Conservation (phyloP, 2,797 vertebrate species). For the Pseudopleuronectes americanus region DNA sequence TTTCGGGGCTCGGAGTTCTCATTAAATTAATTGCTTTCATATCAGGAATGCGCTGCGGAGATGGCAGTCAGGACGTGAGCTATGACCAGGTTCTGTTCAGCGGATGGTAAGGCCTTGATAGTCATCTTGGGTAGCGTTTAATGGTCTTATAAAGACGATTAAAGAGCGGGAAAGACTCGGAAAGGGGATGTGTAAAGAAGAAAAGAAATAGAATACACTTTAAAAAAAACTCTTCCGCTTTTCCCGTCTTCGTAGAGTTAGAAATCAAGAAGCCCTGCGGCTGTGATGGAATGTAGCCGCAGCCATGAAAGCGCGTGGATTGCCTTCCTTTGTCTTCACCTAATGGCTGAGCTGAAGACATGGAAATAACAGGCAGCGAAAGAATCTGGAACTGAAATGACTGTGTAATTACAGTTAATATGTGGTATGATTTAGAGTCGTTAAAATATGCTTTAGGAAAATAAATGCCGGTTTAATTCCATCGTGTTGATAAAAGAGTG, state of each 20-base stretch:
- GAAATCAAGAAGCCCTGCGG: constrained; percentile 38
- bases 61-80: constrained; percentile 47
- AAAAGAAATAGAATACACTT: constrained; percentile 49
- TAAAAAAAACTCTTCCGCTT: constrained; percentile 36
- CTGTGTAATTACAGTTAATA: constrained; percentile 60
- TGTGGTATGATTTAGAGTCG: constrained; percentile 44
- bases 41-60: constrained; percentile 65
- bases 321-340: constrained; percentile 60
- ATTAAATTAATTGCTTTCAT: constrained; percentile 78
- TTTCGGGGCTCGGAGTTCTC: constrained; percentile 64
- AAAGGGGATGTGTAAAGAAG: constrained; percentile 43
- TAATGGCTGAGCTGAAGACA: constrained; percentile 48
- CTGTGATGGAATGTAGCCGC: constrained; percentile 40
- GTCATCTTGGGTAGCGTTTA: constrained; percentile 55
- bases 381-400: constrained; percentile 36
- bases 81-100: constrained; percentile 59
- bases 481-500: constrained; percentile 27
- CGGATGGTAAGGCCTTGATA: constrained; percentile 50
- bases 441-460: constrained; percentile 48
- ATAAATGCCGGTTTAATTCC: constrained; percentile 32
- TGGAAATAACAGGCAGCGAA: constrained; percentile 45
- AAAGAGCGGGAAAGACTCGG: constrained; percentile 43
- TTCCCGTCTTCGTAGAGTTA: constrained; percentile 47
- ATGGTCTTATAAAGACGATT: constrained; percentile 57
- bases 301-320: constrained; percentile 42